Evolutionary conservation across 1,140 invertebrate species (phyloP).

Genomic region (Druon quercuslanigerum): DNA sequence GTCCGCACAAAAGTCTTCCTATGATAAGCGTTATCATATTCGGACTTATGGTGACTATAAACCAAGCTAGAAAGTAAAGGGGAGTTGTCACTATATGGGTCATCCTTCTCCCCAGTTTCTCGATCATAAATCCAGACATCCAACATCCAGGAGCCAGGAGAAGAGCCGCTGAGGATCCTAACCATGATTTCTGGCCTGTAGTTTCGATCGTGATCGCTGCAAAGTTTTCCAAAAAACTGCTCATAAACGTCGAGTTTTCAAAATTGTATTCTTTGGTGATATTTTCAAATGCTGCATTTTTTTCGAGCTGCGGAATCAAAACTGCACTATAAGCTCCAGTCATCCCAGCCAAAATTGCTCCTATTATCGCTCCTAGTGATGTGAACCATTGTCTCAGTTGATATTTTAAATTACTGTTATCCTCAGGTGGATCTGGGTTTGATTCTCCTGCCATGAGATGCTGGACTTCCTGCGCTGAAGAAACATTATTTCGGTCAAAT

Average conservation of each 20-base stretch:
- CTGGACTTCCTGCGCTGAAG: background rate
- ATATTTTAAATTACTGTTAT: slow-evolving; percentile 32
- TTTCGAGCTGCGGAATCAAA: slow-evolving; percentile 78
- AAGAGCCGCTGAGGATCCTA: slow-evolving; percentile 78
- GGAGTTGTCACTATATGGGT: slow-evolving; percentile 79
- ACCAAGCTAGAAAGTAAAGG: slow-evolving; percentile 82
- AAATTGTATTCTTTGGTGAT: slow-evolving; percentile 53
- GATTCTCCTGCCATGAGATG: background rate
- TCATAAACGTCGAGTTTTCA: slow-evolving; percentile 51
- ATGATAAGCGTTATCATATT: slow-evolving; percentile 76
- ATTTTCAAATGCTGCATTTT: background rate
- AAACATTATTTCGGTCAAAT: background rate
- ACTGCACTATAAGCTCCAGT: slow-evolving; percentile 80
- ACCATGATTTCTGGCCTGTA: slow-evolving; percentile 78
- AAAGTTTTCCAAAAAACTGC: background rate
- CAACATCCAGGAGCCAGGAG: slow-evolving; percentile 79
- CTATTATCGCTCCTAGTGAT: slow-evolving; percentile 76
- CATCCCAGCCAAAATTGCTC: slow-evolving; percentile 76
- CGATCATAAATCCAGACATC: slow-evolving; percentile 79
- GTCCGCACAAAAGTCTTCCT: slow-evolving; percentile 82
- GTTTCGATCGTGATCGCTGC: slow-evolving; percentile 9
- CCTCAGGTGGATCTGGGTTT: background rate
- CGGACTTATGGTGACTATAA: slow-evolving; percentile 77
- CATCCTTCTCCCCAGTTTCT: slow-evolving; percentile 80
- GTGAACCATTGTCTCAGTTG: slow-evolving; percentile 71